phyloP scores from a whole-genome alignment of 2,113 vertebrate species.

The Tor tambroides region DNA sequence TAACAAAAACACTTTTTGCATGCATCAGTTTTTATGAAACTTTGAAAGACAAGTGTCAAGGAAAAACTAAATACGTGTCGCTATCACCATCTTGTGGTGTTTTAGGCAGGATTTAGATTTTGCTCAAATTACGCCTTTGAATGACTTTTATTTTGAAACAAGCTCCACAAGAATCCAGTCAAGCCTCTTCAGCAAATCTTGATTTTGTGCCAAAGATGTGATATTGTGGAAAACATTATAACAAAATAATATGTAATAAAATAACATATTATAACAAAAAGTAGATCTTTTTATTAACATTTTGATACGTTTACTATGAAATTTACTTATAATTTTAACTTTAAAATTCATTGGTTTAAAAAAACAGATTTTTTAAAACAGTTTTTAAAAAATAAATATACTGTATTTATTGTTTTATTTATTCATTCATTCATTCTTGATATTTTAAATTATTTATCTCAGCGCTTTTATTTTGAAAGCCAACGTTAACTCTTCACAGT shows the following conservation, averaged over 20 bases:
- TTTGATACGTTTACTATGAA: background rate
- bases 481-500: background rate
- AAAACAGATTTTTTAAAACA: background rate
- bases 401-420: too few relatives aligned
- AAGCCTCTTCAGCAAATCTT: background rate
- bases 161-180: background rate
- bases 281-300: background rate
- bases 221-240: background rate
- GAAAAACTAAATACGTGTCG: background rate
- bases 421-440: too few relatives aligned
- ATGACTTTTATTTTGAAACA: slow-evolving; percentile 30
- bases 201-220: background rate
- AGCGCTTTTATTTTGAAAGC: slow-evolving; percentile 23
- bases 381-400: background rate
- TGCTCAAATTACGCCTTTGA: background rate
- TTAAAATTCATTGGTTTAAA: too few relatives aligned
- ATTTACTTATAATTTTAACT: too few relatives aligned
- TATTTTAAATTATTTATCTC: too few relatives aligned
- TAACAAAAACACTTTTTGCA: background rate
- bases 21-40: background rate
- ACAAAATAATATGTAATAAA: too few relatives aligned
- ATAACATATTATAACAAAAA: background rate
- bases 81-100: background rate
- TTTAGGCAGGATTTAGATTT: background rate
- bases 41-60: background rate